Evolutionary conservation across 2,797 vertebrate species (phyloP), one percentile per base, ranked within the genome.

Genomic region (Oreonectes daqikongensis): DNA sequence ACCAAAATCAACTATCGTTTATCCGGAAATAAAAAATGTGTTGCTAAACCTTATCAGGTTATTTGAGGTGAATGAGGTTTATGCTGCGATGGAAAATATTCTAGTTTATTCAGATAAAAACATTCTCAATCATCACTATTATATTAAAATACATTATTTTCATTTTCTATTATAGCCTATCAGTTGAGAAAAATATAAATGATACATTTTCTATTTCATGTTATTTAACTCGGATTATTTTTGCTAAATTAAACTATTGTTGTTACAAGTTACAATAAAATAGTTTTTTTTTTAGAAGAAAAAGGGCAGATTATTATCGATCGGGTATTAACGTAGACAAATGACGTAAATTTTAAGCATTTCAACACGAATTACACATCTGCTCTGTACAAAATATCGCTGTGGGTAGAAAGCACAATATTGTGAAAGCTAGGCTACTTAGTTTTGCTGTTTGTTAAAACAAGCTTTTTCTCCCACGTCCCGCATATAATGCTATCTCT

Each of bases 401-500:
- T 52, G 10, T 55, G 12, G 10, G 22, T 26, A 55, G 22, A 20
- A 30, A 3, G 5, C 1, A 6, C 18, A 32, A 60, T 18, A 18
- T 5, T 18, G 57, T 60, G 57, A 60, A 60, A n/a, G n/a, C n/a
- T n/a, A n/a, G n/a, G n/a, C n/a, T n/a, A n/a, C n/a, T n/a, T n/a
- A n/a, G n/a, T 7, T 53, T 63, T 32, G 30, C 22, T 35, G 15
- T 35, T 12, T 64, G 32, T n/a, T n/a, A n/a, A n/a, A n/a, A n/a
- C n/a, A n/a, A n/a, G n/a, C n/a, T n/a, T 64, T n/a, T 35, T 40
- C 24, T 57, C 73, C n/a, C 50, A 24, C 63, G 73, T 59, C 63
- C 64, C 63, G 72, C 72, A 67, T 44, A 0, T 48, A 52, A 28
- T 24, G 64, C 64, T 44, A 35, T n/a, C 52, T 26, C 52, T 26